Conservation (phyloP, 1,140 invertebrate species). For the Lepidurus arcticus region DNA sequence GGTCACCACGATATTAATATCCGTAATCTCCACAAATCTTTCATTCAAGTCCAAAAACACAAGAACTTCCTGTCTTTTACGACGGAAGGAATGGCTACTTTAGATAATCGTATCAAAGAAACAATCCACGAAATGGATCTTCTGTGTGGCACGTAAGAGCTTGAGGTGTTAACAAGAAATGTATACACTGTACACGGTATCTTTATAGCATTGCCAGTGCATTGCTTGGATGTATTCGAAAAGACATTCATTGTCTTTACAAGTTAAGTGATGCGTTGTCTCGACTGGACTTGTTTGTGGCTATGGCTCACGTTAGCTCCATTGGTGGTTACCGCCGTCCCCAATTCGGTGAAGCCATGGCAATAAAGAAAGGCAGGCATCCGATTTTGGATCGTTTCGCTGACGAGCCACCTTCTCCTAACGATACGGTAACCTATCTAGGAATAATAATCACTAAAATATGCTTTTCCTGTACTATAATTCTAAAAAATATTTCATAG, state of each 20-base stretch:
- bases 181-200: conserved; percentile 2
- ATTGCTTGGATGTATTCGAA: conserved; percentile 51
- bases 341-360: conserved; percentile 61
- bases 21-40: conserved; percentile 30
- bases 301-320: conserved; percentile 60
- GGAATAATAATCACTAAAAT: not conserved
- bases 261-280: conserved; percentile 71
- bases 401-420: conserved; percentile 56
- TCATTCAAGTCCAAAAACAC: conserved; percentile 56
- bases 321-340: conserved; percentile 61
- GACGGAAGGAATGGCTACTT: conserved; percentile 64
- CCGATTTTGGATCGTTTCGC: conserved; percentile 66
- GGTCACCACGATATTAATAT: conserved; percentile 30
- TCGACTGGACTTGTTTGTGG: conserved; percentile 68
- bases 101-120: conserved; percentile 63
- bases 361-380: conserved; percentile 65
- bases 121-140: conserved; percentile 68
- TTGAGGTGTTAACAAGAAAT: not conserved
- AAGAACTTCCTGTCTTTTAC: conserved; percentile 64
- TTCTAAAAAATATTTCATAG: conserved; percentile 5
- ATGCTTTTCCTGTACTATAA: not conserved
- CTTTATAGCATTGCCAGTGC: conserved; percentile 47
- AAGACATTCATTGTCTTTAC: conserved; percentile 68
- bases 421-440: conserved; percentile 62
- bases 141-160: conserved; percentile 68